Evolutionary conservation across 2,113 vertebrate genomes (phyloP), one percentile per base, ranked within the genome.

Genomic region (Chionomys nivalis): DNA sequence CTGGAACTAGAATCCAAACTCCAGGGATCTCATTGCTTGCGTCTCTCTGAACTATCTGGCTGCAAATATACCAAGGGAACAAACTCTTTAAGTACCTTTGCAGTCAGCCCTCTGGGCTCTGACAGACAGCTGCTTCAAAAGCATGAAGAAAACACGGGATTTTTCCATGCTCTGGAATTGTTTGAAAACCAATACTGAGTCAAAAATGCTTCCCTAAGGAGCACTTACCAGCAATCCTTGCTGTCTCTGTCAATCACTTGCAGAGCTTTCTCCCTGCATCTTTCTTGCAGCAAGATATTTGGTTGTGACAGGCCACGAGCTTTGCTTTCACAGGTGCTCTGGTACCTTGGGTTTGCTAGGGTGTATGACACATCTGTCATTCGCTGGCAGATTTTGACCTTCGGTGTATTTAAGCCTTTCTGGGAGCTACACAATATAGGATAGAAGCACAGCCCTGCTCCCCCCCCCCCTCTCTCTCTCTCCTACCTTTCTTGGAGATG

Each of bases 101-200:
- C 55, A 39, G 5, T 87, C 85, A 96, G 44, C n/a, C 72, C 85
- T 96, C 95, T 58, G 52, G 42, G 49, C 72, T 77, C 61, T 94
- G 96, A 97, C 81, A 86, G 94, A 81, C 76, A 95, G 52, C 28
- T 33, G 44, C 68, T 94, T 95, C 95, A 89, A 70, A 97, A 66
- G 19, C 47, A 1, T 68, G 85, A 95, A 73, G 68, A 87, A 96
- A 90, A 94, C 91, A 76, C 39, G 78, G 10, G 14, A 72, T 83
- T 97, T 96, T 92, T 93, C 87, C 12, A 39, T 72, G 68, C 89
- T 94, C 96, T 75, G 44, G 55, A 95, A 96, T 77, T 93, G 83
- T 91, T 96, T 91, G 94, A 97, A 96, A 97, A 97, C 96, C 78
- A 92, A 72, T 68, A 70, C n/a, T 89, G 70, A 93, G 42, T 92